These are phyloP conservation scores for Furcifer pardalis DNA, from an alignment of 2,797 vertebrate genomes.

Conservation along the genomic window DNA sequence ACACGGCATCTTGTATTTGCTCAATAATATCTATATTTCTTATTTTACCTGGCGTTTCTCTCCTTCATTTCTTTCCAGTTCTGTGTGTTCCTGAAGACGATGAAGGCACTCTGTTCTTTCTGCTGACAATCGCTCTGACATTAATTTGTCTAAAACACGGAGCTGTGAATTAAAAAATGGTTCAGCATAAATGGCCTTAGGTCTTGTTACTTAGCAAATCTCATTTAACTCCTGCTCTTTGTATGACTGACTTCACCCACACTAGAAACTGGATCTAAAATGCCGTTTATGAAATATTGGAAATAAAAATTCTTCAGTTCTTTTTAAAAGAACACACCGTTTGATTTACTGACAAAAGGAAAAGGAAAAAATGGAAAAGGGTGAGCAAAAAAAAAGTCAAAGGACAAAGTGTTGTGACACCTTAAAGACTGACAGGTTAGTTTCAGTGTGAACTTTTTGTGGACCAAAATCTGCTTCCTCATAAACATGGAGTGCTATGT, in stretches of 20 bases:
- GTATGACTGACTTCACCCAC: slow-evolving; percentile 6
- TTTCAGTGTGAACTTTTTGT: too few relatives aligned
- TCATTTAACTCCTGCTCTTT: slow-evolving; percentile 1
- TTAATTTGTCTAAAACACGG: slow-evolving; percentile 90
- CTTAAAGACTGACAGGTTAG: too few relatives aligned
- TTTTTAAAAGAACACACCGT: neutral
- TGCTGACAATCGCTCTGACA: slow-evolving; percentile 88
- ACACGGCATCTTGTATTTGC: neutral
- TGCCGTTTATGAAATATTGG: neutral
- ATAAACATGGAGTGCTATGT: too few relatives aligned
- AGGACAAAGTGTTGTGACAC: too few relatives aligned
- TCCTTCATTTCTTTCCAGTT: slow-evolving; percentile 81
- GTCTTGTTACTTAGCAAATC: neutral
- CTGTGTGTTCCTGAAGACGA: slow-evolving; percentile 85
- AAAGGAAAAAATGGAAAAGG: too few relatives aligned
- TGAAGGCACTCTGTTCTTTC: slow-evolving; percentile 89
- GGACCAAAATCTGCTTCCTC: too few relatives aligned
- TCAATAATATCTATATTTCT: neutral
- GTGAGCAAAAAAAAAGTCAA: too few relatives aligned
- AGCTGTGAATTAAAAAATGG: slow-evolving; percentile 76
- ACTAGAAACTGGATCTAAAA: neutral
- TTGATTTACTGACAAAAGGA: neutral
- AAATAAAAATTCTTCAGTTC: neutral
- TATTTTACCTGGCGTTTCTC: slow-evolving; percentile 88
- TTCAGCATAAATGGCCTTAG: neutral